A percentile compares a stretch with the other conserved stretches of the same genome.
Conservation (phyloP, 1,140 invertebrate genomes). For the Zophobas morio region DNA sequence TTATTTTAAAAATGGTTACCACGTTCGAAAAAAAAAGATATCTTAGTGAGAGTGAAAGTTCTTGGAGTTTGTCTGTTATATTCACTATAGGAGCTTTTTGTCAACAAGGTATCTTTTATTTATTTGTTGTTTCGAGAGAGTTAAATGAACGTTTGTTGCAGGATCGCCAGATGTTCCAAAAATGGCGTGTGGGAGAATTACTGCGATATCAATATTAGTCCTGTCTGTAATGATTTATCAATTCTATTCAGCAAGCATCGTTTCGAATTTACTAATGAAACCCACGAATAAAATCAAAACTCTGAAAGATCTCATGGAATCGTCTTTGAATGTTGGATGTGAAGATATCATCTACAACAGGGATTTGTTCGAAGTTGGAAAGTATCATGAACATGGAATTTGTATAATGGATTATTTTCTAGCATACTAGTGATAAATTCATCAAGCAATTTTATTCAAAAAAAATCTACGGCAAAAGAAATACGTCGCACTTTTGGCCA, state of each 20-base stretch:
- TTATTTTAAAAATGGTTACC: constrained; percentile 62
- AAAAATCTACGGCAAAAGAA: constrained; percentile 46
- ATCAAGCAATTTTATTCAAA: constrained; percentile 34
- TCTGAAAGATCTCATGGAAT: constrained; percentile 38
- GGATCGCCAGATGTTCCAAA: neutral
- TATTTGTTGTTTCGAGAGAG: neutral
- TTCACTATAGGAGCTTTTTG: constrained; percentile 67
- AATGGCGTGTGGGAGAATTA: constrained; percentile 48
- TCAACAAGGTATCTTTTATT: constrained; percentile 64
- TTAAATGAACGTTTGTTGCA: neutral
- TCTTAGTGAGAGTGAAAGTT: constrained; percentile 8
- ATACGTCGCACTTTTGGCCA: constrained; percentile 32
- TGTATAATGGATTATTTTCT: neutral
- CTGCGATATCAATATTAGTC: constrained; percentile 49
- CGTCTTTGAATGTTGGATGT: constrained; percentile 40
- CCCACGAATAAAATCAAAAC: constrained; percentile 41
- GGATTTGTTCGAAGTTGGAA: constrained; percentile 45
- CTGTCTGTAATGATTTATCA: constrained; percentile 54
- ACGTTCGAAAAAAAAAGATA: constrained; percentile 40
- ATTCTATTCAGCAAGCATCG: constrained; percentile 57
- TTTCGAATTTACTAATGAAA: constrained; percentile 51
- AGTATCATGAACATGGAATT: neutral
- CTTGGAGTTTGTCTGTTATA: constrained; percentile 61
- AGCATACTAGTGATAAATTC: constrained; percentile 49
- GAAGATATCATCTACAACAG: constrained; percentile 47